These are phyloP conservation scores for Teleiodes luculella DNA, from an alignment of 2,888 invertebrate species.

Conservation along the genomic window DNA sequence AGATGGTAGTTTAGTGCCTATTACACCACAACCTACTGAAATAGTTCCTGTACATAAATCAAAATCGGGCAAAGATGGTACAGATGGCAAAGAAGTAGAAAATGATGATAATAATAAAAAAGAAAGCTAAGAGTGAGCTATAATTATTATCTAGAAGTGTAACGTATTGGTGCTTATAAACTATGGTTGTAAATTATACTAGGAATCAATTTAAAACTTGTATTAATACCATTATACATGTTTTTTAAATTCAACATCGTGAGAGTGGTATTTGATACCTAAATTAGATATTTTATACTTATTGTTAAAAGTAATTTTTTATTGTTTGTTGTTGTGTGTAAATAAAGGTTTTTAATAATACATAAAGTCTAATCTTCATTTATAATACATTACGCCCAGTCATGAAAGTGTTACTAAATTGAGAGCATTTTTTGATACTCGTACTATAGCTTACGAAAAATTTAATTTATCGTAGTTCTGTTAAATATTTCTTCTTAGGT, in stretches of 20 bases:
- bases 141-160: constrained; percentile 5
- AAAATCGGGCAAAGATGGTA: constrained; percentile 35
- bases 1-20: constrained; percentile 76
- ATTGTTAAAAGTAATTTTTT: not conserved
- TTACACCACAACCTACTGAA: constrained; percentile 64
- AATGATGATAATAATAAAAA: constrained; percentile 47
- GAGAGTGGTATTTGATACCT: too few species aligned
- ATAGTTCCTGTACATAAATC: constrained; percentile 64
- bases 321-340: constrained; percentile 11
- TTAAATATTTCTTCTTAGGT: too few species aligned
- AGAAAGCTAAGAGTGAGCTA: constrained; percentile 33
- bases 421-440: too few species aligned
- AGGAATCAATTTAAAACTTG: not conserved
- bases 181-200: not conserved
- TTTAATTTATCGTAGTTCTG: too few species aligned
- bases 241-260: too few species aligned
- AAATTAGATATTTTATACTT: not conserved
- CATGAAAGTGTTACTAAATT: too few species aligned
- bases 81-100: constrained; percentile 47
- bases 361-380: too few species aligned
- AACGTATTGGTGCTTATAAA: constrained; percentile 33
- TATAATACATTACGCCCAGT: too few species aligned
- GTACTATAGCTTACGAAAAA: too few species aligned
- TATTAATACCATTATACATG: not conserved
- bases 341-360: constrained; percentile 5